Evolutionary conservation across 2,113 vertebrate genomes (phyloP), one percentile per base, ranked within the genome.

Genomic region (Serilophus lunatus): DNA sequence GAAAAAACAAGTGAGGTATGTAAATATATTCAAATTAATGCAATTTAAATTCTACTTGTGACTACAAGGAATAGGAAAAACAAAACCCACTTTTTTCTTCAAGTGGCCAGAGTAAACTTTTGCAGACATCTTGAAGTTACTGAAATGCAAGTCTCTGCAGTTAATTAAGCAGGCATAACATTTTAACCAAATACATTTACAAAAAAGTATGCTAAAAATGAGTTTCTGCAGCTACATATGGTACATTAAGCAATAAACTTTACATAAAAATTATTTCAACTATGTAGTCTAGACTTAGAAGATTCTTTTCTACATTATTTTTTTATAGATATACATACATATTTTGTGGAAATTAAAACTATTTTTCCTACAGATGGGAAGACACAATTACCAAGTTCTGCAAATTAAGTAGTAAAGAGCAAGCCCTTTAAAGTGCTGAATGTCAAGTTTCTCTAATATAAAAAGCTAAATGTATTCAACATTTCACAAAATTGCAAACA

Each of bases 311-410:
- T 61, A 12, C 18, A 59, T 14, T 20, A 9, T 54, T 88, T 89
- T 82, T 93, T 70, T 50, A 78, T 18, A 92, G 23, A 70, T 31
- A 72, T 10, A 76, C 15, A 79, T 28, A 81, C 13, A 57, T 33
- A 82, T 77, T 91, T 89, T 78, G 71, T 64, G 50, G n/a, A 91
- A 89, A 94, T 60, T 40, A 49, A 61, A 63, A 57, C 33, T 84
- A 19, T 72, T 91, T 89, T 79, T 88, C 47, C 36, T 79, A 85
- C 94, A 94, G 87, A 95, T 85, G 79, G 87, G 26, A 82, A 89
- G 70, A 82, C 44, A 82, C 8, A 93, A 88, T 91, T 92, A 72
- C 74, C 50, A 94, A 68, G 50, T 87, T 76, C 44, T 77, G 26
- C 54, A 91, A 91, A 82, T 75, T 26, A 92, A 29, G 40, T 26